Conservation (phyloP, 2,113 vertebrate genomes). For the Piaya cayana region DNA sequence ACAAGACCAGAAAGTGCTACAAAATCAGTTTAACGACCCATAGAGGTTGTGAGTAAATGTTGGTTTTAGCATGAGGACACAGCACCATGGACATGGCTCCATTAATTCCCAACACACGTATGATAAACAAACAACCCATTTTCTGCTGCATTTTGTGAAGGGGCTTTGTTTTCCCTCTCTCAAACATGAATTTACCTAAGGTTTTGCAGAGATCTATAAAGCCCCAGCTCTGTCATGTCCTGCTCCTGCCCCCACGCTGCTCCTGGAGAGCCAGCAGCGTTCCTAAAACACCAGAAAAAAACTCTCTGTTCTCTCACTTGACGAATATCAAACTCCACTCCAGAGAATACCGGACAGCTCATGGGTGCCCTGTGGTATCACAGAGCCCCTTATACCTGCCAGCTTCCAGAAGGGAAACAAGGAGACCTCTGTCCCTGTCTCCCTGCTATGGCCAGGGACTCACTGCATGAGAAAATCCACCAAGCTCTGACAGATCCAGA, state of each 20-base stretch:
- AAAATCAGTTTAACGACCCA: not conserved
- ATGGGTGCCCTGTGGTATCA: rapidly evolving
- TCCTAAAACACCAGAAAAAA: not conserved
- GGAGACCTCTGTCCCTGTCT: not conserved
- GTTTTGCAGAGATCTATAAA: not conserved
- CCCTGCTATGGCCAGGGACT: not conserved
- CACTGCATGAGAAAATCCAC: rapidly evolving
- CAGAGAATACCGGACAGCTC: not conserved
- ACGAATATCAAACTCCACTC: rapidly evolving
- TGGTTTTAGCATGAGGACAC: not conserved
- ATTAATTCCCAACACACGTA: not conserved
- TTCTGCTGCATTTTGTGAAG: not conserved
- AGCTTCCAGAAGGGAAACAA: not conserved
- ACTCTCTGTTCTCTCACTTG: rapidly evolving
- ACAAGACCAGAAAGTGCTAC: not conserved
- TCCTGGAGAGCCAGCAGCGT: not conserved
- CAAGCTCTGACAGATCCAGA: not conserved
- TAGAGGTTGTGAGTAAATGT: not conserved
- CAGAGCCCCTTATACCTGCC: not conserved
- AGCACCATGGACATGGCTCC: not conserved
- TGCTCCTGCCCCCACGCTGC: not conserved
- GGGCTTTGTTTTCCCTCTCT: not conserved
- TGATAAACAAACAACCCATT: not conserved
- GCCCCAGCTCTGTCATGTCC: not conserved
- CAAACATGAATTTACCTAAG: not conserved